Evolutionary conservation across 2,113 vertebrate genomes (phyloP).

Genomic region (Platichthys stellatus): DNA sequence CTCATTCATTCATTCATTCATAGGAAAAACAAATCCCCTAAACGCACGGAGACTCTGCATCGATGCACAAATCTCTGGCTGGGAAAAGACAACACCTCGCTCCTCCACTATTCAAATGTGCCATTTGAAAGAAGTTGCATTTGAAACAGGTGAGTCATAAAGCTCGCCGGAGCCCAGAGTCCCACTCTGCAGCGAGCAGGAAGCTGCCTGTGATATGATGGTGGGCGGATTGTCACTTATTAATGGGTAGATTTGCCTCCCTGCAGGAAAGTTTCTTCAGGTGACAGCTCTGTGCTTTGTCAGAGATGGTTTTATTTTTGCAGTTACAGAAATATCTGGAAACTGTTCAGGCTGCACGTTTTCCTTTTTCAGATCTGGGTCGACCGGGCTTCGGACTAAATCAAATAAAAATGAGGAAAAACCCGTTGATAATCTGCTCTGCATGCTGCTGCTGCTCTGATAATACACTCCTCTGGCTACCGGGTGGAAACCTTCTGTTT

Average conservation of each 20-base stretch:
- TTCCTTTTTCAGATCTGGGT: neutral
- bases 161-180: slow-evolving; percentile 49
- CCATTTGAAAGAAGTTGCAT: slow-evolving; percentile 57
- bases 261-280: slow-evolving; percentile 55
- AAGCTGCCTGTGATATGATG: slow-evolving; percentile 62
- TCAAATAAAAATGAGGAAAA: neutral
- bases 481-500: neutral
- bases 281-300: slow-evolving; percentile 16
- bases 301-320: neutral
- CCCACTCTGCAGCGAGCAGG: slow-evolving; percentile 64
- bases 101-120: slow-evolving; percentile 66
- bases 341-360: slow-evolving; percentile 9
- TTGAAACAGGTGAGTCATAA: slow-evolving; percentile 78
- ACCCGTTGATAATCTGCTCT: too few relatives aligned
- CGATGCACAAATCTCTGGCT: slow-evolving; percentile 7
- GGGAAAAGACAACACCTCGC: slow-evolving; percentile 9
- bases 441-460: neutral
- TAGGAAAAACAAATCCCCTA: neutral
- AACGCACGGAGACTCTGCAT: neutral
- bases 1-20: neutral
- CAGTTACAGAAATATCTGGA: slow-evolving; percentile 1
- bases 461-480: neutral
- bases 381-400: neutral
- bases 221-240: slow-evolving; percentile 77
- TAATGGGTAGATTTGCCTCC: slow-evolving; percentile 61